A percentile compares a stretch with the other conserved stretches of the same genome.
phyloP scores from a whole-genome alignment of 2,888 invertebrate genomes.

The Omphaloscelis lunosa region DNA sequence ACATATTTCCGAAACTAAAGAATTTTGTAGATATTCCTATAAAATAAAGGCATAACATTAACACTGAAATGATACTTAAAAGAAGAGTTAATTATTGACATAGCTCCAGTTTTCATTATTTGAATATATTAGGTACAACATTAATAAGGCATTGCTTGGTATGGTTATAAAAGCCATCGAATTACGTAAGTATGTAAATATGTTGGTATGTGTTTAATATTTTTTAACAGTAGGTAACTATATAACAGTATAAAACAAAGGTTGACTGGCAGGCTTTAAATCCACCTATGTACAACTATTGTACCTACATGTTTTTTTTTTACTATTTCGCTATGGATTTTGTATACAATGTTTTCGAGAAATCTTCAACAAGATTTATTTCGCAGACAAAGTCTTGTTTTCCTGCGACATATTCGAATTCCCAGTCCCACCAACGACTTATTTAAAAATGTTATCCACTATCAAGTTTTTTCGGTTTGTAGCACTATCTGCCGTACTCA shows the following conservation, averaged over 20 bases:
- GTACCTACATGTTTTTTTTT: background rate
- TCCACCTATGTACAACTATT: background rate
- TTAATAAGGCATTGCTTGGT: background rate
- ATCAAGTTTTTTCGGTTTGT: background rate
- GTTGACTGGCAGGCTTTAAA: background rate
- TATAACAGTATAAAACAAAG: background rate
- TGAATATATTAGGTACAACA: constrained; percentile 1
- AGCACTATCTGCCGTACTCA: background rate
- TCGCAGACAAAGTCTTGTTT: background rate
- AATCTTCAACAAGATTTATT: background rate
- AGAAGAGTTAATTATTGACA: background rate
- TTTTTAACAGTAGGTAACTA: background rate
- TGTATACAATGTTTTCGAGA: background rate
- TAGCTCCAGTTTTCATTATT: background rate
- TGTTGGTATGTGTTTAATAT: background rate
- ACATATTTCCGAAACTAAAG: background rate
- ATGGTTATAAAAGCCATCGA: background rate
- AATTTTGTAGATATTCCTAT: background rate
- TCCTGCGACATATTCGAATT: background rate
- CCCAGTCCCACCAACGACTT: background rate
- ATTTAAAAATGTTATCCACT: background rate
- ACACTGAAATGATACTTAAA: too few relatives aligned
- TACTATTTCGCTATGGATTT: background rate
- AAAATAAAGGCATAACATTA: background rate
- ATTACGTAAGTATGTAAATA: background rate